These are phyloP conservation scores for Musca domestica DNA, from an alignment of 1,140 invertebrate genomes.

Conservation along the genomic window DNA sequence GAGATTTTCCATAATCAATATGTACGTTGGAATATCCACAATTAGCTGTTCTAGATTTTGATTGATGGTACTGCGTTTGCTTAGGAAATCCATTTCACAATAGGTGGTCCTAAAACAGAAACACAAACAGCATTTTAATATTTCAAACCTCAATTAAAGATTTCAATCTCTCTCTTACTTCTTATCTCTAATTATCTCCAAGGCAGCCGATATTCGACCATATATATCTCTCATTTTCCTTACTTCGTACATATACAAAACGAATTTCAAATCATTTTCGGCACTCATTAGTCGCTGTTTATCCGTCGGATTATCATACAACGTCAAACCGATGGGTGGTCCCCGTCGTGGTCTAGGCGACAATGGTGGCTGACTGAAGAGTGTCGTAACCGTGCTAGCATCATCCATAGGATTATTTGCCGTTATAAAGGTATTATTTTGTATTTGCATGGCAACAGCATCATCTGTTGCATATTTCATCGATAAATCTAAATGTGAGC, in stretches of 20 bases:
- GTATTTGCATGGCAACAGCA: conserved; percentile 37
- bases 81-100: conserved; percentile 59
- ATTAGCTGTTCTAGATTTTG: conserved; percentile 63
- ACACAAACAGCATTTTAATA: not conserved
- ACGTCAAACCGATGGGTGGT: conserved; percentile 38
- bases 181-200: conserved; percentile 48
- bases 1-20: conserved; percentile 63
- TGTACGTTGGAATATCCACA: conserved; percentile 64
- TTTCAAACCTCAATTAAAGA: not conserved
- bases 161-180: conserved; percentile 31
- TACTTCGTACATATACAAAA: conserved; percentile 50
- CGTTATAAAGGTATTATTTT: conserved; percentile 31
- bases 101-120: conserved; percentile 57
- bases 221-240: conserved; percentile 50
- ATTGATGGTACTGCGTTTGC: conserved; percentile 62
- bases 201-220: conserved; percentile 40
- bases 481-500: conserved; percentile 43
- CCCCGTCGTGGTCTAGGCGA: conserved; percentile 41
- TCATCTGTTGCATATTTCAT: conserved; percentile 36
- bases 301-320: conserved; percentile 41
- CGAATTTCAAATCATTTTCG: conserved; percentile 48
- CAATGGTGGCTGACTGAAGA: conserved; percentile 28
- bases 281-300: conserved; percentile 37
- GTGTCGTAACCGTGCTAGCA: conserved; percentile 1
- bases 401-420: conserved; percentile 16